Evolutionary conservation across 1,140 invertebrate genomes (phyloP), one percentile per base, ranked within the genome.

Genomic region (Rhyacophila brunnea): DNA sequence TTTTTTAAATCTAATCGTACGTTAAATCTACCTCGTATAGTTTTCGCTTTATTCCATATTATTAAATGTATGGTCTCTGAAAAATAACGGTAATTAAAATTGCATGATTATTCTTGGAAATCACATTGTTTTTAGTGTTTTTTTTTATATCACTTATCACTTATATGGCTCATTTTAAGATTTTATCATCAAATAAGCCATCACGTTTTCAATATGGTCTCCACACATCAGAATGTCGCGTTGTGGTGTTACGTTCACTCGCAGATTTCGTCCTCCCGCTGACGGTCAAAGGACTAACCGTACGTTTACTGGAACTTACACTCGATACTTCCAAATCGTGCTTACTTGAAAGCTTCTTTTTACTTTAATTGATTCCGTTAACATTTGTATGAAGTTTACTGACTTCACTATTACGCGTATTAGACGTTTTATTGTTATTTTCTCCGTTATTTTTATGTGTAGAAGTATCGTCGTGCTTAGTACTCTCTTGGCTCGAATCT

Each of bases 181-280:
- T 5, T 28, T 28, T 28, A 28, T 28, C 23, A 28, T 5, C 23
- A 28, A 28, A 28, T 9, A 28, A 28, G 23, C 23, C 23, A 28
- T 14, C 17, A 14, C 32, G 45, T 23, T 34, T 63, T 68, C 78
- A 83, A 65, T 83, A 84, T 1, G 83, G 83, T 64, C 83, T 77
- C 83, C 83, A 84, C 6, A 84, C 83, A 62, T 84, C 81, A 0
- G 70, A 71, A 60, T 73, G 69, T 74, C 79, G 44, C 68, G 76
- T 68, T 70, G 64, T 64, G 4, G 68, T 66, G 69, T 72, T 56
- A 72, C 51, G 67, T 17, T 64, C 64, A 44, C 58, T 62, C 14
- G 60, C 67, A 0, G 67, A 62, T 54, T 61, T 64, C 42, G 71
- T 70, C 23, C 66, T 43, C 15, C 60, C 58, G 19, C 55, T 55